Conservation (phyloP, 1,140 invertebrate genomes). For the Oncopodura yosiiana region DNA sequence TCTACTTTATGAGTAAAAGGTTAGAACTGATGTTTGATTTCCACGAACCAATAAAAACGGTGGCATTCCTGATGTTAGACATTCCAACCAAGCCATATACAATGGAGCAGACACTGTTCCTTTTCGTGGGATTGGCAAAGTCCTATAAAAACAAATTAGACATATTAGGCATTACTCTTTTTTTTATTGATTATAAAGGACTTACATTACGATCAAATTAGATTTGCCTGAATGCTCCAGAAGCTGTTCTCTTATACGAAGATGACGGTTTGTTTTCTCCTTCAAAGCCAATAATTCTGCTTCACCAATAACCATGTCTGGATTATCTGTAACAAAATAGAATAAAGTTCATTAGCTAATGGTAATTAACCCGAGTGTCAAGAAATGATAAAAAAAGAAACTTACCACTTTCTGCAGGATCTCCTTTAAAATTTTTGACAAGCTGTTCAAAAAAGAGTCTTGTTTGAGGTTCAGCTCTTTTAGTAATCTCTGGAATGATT, state of each 20-base stretch:
- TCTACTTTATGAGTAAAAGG: conserved; percentile 54
- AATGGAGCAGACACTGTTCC: conserved; percentile 45
- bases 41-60: conserved; percentile 50
- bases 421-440: conserved; percentile 55
- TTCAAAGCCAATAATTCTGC: conserved; percentile 61
- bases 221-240: conserved; percentile 70
- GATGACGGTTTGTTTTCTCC: conserved; percentile 77
- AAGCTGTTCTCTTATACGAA: conserved; percentile 72
- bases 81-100: conserved; percentile 54
- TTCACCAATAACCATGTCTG: conserved; percentile 60
- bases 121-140: conserved; percentile 60
- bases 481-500: conserved; percentile 75
- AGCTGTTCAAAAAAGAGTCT: conserved; percentile 67
- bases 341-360: neutral
- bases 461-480: conserved; percentile 56
- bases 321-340: conserved; percentile 16
- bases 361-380: too few species aligned
- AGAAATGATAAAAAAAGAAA: too few species aligned
- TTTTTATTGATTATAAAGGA: conserved; percentile 33
- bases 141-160: conserved; percentile 42
- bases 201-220: conserved; percentile 79
- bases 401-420: conserved; percentile 42
- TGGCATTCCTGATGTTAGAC: conserved; percentile 48
- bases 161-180: conserved; percentile 6
- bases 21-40: conserved; percentile 52